Percentiles rank a stretch among this genome's conserved stretches.
Conservation (phyloP, 1,140 invertebrate genomes). For the Diploscapter pachys region DNA sequence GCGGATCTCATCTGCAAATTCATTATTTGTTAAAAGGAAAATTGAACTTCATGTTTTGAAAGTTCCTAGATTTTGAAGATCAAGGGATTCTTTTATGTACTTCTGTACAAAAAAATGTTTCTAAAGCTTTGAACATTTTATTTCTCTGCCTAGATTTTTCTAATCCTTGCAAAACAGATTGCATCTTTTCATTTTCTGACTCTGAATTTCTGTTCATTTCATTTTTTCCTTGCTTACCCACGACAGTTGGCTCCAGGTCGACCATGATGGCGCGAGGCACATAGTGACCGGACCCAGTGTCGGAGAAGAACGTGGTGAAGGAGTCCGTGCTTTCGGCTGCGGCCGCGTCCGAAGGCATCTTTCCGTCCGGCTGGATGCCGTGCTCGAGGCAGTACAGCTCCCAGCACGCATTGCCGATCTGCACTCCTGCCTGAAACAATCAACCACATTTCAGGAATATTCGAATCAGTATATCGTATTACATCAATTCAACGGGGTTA, state of each 20-base stretch:
- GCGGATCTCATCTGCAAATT: constrained; percentile 58
- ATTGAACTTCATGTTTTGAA: no score
- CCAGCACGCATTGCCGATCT: constrained; percentile 67
- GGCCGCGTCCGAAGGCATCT: constrained; percentile 28
- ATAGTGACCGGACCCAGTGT: constrained; percentile 67
- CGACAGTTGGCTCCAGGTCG: constrained; percentile 62
- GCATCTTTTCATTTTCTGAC: no score
- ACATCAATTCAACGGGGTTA: no score
- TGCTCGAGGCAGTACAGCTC: constrained; percentile 65
- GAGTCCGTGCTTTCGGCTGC: constrained; percentile 63
- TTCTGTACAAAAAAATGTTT: no score
- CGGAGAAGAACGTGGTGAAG: constrained; percentile 72
- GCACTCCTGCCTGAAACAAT: constrained; percentile 62
- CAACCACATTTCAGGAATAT: no score
- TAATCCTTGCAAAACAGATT: no score
- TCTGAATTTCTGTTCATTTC: no score
- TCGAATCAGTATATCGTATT: no score
- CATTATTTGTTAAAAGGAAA: neutral
- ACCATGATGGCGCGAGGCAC: constrained; percentile 62
- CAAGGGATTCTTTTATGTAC: no score
- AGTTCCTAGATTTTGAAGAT: no score
- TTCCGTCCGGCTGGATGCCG: constrained; percentile 60
- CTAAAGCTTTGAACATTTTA: no score
- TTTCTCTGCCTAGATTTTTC: no score
- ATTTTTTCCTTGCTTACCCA: constrained; percentile 46